Evolutionary conservation across 2,888 invertebrate genomes (phyloP).

Genomic region (Candidula unifasciata): DNA sequence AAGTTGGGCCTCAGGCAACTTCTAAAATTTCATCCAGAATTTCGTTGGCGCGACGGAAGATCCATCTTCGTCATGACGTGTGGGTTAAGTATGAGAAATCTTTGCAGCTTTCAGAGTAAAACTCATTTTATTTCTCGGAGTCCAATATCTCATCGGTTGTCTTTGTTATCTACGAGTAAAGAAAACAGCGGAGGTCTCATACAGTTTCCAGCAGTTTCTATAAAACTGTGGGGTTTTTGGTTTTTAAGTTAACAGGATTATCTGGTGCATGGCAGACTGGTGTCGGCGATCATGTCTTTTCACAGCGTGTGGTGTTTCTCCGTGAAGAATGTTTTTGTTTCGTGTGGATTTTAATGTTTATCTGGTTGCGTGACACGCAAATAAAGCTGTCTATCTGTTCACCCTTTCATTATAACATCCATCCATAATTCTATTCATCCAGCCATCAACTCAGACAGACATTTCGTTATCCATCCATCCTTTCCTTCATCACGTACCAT

Average conservation of each 20-base stretch:
- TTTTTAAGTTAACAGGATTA: not conserved
- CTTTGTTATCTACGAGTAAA: conserved; percentile 30
- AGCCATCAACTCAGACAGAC: no score
- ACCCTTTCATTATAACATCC: no score
- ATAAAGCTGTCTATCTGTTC: no score
- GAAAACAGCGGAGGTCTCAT: conserved; percentile 13
- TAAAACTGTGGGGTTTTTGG: not conserved
- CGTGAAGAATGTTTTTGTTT: no score
- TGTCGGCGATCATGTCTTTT: no score
- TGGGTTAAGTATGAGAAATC: not conserved
- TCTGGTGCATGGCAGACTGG: not conserved
- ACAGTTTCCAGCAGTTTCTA: not conserved
- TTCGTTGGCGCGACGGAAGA: not conserved
- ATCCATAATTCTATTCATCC: no score
- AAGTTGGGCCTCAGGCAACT: not conserved
- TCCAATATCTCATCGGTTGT: conserved; percentile 17
- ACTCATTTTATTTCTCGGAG: not conserved
- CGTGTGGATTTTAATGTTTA: no score
- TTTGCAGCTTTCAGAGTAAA: conserved; percentile 7
- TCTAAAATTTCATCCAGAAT: conserved; percentile 15
- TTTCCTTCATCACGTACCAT: no score
- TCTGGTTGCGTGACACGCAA: no score
- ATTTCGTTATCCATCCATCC: no score
- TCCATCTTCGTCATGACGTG: conserved; percentile 19
- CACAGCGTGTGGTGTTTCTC: no score